phyloP scores from a whole-genome alignment of 2,888 invertebrate species.

The Plagodis pulveraria region DNA sequence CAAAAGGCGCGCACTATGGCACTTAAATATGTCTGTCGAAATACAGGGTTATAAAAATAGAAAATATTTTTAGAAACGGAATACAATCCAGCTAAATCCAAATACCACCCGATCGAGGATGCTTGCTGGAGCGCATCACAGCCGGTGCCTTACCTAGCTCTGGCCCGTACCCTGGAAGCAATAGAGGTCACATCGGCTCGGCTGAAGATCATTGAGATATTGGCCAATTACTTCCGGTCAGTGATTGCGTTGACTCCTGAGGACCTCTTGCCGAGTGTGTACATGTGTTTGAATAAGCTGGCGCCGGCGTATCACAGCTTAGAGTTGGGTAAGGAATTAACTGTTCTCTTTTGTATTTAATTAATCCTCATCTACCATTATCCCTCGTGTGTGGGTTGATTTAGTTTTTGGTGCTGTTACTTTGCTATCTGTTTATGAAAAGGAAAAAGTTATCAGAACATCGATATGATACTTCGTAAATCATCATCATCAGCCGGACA shows the following conservation, averaged over 20 bases:
- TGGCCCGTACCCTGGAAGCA: constrained; percentile 94
- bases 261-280: constrained; percentile 96
- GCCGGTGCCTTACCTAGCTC: constrained; percentile 95
- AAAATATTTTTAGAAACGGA: constrained; percentile 50
- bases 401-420: too few relatives aligned
- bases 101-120: constrained; percentile 93
- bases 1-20: too few relatives aligned
- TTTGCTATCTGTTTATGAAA: too few relatives aligned
- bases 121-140: constrained; percentile 92
- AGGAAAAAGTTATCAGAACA: too few relatives aligned
- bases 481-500: too few relatives aligned
- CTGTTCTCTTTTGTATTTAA: not conserved
- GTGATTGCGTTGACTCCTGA: constrained; percentile 94
- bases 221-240: constrained; percentile 95
- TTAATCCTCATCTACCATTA: not conserved
- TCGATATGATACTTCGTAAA: too few relatives aligned
- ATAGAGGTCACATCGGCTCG: constrained; percentile 95
- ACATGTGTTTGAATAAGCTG: constrained; percentile 97
- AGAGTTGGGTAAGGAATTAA: constrained; percentile 84
- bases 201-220: constrained; percentile 95
- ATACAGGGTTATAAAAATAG: not conserved
- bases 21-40: too few relatives aligned
- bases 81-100: constrained; percentile 89
- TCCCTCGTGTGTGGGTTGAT: too few relatives aligned
- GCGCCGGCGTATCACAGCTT: constrained; percentile 95